Evolutionary conservation across 2,797 vertebrate genomes (phyloP).

Genomic region (Sylvia borin): DNA sequence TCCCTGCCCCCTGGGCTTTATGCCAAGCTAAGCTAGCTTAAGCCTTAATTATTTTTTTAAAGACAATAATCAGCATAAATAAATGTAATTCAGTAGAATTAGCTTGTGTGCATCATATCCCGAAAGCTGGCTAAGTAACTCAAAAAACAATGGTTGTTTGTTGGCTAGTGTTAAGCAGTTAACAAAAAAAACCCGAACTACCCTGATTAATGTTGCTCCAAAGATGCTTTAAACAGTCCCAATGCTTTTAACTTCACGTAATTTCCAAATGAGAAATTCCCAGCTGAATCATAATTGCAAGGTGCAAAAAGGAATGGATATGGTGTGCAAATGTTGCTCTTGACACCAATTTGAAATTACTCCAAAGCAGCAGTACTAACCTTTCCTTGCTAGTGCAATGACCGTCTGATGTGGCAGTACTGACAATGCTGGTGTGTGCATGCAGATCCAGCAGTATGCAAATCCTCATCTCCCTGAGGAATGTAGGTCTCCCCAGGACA

Average conservation of each 20-base stretch:
- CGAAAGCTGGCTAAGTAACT: not conserved
- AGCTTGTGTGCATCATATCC: not conserved
- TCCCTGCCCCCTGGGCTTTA: not conserved
- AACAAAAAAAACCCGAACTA: not conserved
- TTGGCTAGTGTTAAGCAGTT: not conserved
- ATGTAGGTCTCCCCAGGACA: not conserved
- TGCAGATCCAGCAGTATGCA: not conserved
- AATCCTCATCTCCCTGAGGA: not conserved
- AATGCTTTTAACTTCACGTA: not conserved
- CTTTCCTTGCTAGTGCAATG: not conserved
- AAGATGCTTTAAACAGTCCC: not conserved
- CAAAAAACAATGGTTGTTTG: not conserved
- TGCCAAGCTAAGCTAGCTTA: not conserved
- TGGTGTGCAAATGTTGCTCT: not conserved
- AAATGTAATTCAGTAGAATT: constrained; percentile 21
- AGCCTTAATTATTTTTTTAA: constrained; percentile 22
- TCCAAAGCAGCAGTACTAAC: not conserved
- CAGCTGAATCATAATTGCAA: not conserved
- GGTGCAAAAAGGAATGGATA: not conserved
- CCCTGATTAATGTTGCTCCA: not conserved
- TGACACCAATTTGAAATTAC: not conserved
- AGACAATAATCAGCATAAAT: constrained; percentile 36
- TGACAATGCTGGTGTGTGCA: not conserved
- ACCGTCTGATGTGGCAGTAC: not conserved
- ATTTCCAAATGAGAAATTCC: constrained; percentile 1